Conservation (phyloP, 1,140 invertebrate species). For the Conopomorpha cramerella region DNA sequence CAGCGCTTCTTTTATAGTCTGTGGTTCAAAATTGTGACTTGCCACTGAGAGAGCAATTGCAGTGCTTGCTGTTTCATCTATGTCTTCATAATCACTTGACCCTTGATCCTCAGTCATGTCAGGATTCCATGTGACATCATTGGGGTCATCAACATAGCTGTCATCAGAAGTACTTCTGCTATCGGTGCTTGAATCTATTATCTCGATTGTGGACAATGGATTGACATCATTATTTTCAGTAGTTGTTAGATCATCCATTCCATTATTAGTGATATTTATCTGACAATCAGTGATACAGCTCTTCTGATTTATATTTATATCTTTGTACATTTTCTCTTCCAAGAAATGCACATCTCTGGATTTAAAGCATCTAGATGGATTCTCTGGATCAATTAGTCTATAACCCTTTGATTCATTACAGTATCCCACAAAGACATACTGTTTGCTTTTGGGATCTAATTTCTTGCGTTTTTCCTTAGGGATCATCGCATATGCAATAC, state of each 20-base stretch:
- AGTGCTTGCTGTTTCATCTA: neutral
- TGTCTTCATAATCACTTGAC: constrained; percentile 4
- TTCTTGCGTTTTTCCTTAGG: constrained; percentile 28
- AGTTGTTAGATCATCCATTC: neutral
- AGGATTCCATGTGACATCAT: constrained; percentile 1
- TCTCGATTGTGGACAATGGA: neutral
- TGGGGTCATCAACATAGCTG: neutral
- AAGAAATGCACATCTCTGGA: constrained; percentile 25
- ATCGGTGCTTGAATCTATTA: neutral
- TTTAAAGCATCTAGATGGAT: constrained; percentile 10
- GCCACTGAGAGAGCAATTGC: neutral
- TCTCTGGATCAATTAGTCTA: constrained; percentile 26
- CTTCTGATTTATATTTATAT: neutral
- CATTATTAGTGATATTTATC: neutral
- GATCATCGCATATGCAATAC: constrained; percentile 31
- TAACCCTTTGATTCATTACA: constrained; percentile 33
- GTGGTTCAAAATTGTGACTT: neutral
- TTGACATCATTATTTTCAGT: neutral
- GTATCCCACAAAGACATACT: constrained; percentile 46
- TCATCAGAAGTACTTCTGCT: no score
- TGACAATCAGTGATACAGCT: neutral
- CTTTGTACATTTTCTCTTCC: constrained; percentile 10
- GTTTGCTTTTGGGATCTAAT: constrained; percentile 22
- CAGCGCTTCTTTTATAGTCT: constrained; percentile 2
- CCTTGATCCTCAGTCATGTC: constrained; percentile 1